Base-by-base conservation (phyloP, 2,797 vertebrate species). In the Danio choprae region DNA sequence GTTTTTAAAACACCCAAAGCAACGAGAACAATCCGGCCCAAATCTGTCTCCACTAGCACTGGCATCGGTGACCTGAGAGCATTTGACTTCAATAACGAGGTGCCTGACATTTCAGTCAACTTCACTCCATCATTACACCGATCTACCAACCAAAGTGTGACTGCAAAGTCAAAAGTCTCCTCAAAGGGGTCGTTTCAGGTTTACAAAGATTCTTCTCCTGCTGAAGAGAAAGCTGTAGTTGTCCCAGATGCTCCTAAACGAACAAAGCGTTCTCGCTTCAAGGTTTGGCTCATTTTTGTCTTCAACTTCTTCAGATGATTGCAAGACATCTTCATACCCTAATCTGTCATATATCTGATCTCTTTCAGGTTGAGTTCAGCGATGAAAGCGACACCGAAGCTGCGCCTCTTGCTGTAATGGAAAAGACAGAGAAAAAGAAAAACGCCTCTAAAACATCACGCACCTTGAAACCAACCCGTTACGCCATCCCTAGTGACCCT, bases 371-470 rank as follows among this genome's bases (percentile, higher is more conserved):
- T 81, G 91, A 88, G 0, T 98, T 98, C 83, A 97, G 95, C 0
- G 97, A 98, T 36, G 96, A 96, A 85, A 97, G 97, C n/a, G 96
- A 97, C 20, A 1, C 81, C 0, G 97, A 98, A 64, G 70, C 75
- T 0, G 48, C 68, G 8, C 44, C 62, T 9, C 62, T 44, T 15
- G 22, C 60, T 18, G 84, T 89, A 44, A 6, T 76, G 13, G 87
- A 84, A 76, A 92, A 86, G 84, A n/a, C n/a, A 0, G 82, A 81
- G 0, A 88, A 88, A 77, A 92, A 83, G 73, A 76, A 20, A 76
- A 60, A 69, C 0, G 36, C 7, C 2, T 85, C 80, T 56, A 87
- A 80, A 81, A 76, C 74, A 8, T 62, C 18, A 13, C 50, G 43
- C 73, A n/a, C n/a, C n/a, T 16, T 62, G 87, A 91, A 87, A 60